Percentiles rank a stretch among this genome's conserved stretches.
Evolutionary conservation across 2,888 invertebrate species (phyloP).

Genomic region (Himalopsyche kuldschensis): DNA sequence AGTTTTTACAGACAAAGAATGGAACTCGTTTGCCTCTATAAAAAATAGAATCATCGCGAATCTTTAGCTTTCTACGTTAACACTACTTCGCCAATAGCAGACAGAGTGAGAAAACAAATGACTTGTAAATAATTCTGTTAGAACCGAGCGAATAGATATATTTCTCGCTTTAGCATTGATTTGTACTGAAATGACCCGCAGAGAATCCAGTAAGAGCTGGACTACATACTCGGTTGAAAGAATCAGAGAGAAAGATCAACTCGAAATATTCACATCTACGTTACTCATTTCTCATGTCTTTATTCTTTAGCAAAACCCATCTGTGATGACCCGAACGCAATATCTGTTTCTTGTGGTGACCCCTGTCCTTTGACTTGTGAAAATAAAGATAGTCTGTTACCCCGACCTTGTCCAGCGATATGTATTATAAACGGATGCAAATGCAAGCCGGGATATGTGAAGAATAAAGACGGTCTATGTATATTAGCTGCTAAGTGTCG

Average conservation of each 20-base stretch:
- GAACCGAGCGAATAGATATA: too few species aligned
- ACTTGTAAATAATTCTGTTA: not conserved
- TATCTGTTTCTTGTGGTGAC: not conserved
- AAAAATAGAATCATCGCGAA: too few species aligned
- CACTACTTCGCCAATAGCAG: too few species aligned
- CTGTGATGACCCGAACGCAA: not conserved
- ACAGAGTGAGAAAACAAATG: too few species aligned
- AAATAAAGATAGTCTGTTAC: not conserved
- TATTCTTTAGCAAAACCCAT: not conserved
- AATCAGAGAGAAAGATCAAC: too few species aligned
- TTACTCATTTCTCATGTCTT: not conserved
- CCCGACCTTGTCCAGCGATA: not conserved
- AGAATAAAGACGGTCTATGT: not conserved
- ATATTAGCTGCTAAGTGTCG: not conserved
- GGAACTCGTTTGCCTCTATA: too few species aligned
- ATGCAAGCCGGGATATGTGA: not conserved
- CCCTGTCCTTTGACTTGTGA: constrained; percentile 17
- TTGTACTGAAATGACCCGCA: too few species aligned
- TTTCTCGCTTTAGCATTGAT: too few species aligned
- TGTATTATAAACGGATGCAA: not conserved
- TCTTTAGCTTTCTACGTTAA: too few species aligned
- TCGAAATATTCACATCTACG: too few species aligned
- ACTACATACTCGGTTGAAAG: too few species aligned
- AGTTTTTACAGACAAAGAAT: too few species aligned
- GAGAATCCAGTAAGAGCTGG: not conserved